phyloP scores from a whole-genome alignment of 2,113 vertebrate genomes.

The Pelodiscus sinensis region DNA sequence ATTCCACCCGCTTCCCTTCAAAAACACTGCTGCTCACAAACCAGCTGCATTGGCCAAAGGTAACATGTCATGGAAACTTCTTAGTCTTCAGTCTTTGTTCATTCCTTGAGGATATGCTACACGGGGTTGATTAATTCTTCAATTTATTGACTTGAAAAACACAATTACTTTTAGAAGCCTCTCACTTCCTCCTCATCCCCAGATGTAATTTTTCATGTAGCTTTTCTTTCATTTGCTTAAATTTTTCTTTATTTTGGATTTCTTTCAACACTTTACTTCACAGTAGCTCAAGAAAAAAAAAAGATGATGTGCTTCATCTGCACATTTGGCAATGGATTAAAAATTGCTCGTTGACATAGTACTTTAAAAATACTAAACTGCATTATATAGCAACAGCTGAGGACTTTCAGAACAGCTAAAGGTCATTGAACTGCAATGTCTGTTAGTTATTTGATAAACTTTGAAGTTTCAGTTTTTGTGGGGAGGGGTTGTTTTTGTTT shows the following conservation, averaged over 20 bases:
- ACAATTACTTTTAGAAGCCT: slow-evolving; percentile 86
- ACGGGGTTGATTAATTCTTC: slow-evolving; percentile 85
- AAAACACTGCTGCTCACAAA: slow-evolving; percentile 73
- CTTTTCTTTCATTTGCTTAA: slow-evolving; percentile 82
- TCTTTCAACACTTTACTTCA: slow-evolving; percentile 86
- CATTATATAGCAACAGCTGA: slow-evolving; percentile 79
- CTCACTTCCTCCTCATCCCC: slow-evolving; percentile 84
- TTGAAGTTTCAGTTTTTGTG: slow-evolving; percentile 75
- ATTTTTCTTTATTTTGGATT: slow-evolving; percentile 91
- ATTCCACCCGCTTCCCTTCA: slow-evolving; percentile 76
- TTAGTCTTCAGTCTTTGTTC: slow-evolving; percentile 73
- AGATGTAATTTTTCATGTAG: slow-evolving; percentile 90
- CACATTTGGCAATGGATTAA: slow-evolving; percentile 80
- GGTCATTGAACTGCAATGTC: slow-evolving; percentile 72
- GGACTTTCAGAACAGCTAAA: slow-evolving; percentile 76
- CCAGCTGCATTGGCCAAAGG: slow-evolving; percentile 84
- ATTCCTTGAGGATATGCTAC: slow-evolving; percentile 74
- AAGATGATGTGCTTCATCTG: slow-evolving; percentile 82
- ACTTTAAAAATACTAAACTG: slow-evolving; percentile 75
- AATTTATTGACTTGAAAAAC: slow-evolving; percentile 89
- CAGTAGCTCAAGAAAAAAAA: slow-evolving; percentile 81
- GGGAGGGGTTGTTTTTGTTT: slow-evolving; percentile 56
- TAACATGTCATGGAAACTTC: slow-evolving; percentile 83
- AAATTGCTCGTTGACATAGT: slow-evolving; percentile 76
- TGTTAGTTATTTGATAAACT: slow-evolving; percentile 80